phyloP scores from a whole-genome alignment of 2,113 vertebrate genomes.

The Arvicanthis niloticus region DNA sequence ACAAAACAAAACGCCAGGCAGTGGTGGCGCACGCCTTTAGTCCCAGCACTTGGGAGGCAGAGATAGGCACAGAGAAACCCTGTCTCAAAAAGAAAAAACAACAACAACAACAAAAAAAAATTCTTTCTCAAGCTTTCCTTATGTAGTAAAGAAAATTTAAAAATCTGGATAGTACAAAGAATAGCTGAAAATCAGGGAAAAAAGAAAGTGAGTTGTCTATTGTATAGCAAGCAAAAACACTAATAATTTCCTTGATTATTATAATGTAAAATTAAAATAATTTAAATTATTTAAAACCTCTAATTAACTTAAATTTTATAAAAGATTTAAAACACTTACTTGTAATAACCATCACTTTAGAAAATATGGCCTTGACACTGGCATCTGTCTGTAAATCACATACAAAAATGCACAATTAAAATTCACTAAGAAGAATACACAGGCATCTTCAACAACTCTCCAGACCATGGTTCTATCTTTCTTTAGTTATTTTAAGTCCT shows the following conservation, averaged over 20 bases:
- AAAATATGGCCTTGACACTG: slow-evolving; percentile 97
- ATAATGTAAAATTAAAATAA: slow-evolving; percentile 53
- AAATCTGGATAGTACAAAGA: not conserved
- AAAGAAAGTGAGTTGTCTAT: not conserved
- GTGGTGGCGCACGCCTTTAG: too few relatives aligned
- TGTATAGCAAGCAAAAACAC: not conserved
- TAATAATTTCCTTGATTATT: slow-evolving; percentile 11
- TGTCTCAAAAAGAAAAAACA: too few relatives aligned
- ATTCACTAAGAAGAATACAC: slow-evolving; percentile 54
- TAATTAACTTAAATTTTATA: slow-evolving; percentile 60
- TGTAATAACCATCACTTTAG: slow-evolving; percentile 99
- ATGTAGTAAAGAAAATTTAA: not conserved
- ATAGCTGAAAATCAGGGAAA: not conserved
- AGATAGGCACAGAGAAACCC: too few relatives aligned
- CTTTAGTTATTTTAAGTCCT: not conserved
- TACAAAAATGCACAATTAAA: slow-evolving; percentile 71
- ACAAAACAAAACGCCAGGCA: too few relatives aligned
- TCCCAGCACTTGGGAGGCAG: too few relatives aligned
- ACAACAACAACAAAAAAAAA: too few relatives aligned
- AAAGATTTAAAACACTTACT: slow-evolving; percentile 89
- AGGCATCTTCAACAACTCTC: not conserved
- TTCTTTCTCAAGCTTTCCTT: not conserved
- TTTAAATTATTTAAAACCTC: slow-evolving; percentile 47
- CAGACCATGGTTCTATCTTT: not conserved
- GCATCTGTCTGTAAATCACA: slow-evolving; percentile 93